These are phyloP conservation scores for Cynodonichthys magdalenae DNA, from an alignment of 2,797 vertebrate genomes.

Conservation along the genomic window DNA sequence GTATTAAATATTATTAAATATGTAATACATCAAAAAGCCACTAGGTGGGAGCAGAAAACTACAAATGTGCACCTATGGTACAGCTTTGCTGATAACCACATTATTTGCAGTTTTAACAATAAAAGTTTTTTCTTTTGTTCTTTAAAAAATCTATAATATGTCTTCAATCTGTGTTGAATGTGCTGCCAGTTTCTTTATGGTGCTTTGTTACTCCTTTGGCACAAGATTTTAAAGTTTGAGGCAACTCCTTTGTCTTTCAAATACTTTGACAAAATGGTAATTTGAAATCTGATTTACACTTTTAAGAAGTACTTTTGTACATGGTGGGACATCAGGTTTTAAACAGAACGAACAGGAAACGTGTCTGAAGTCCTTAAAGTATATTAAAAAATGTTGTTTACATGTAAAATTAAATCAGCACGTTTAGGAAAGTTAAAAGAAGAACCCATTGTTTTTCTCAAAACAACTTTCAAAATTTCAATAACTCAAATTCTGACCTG, in stretches of 20 bases:
- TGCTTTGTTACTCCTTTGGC: too few relatives aligned
- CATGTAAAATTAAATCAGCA: too few relatives aligned
- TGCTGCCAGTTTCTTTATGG: too few relatives aligned
- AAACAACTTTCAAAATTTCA: neutral
- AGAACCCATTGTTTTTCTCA: neutral
- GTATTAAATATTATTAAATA: neutral
- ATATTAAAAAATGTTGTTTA: too few relatives aligned
- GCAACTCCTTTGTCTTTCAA: too few relatives aligned
- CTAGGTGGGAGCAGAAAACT: slow-evolving; percentile 73
- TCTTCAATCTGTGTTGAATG: too few relatives aligned
- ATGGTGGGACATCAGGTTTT: too few relatives aligned
- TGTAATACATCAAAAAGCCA: slow-evolving; percentile 54
- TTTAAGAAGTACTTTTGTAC: too few relatives aligned
- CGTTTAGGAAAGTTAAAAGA: too few relatives aligned
- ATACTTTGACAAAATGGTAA: too few relatives aligned
- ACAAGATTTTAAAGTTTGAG: too few relatives aligned
- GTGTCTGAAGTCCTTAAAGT: slow-evolving; percentile 6
- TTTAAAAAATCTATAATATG: slow-evolving; percentile 6
- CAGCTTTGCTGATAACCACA: neutral
- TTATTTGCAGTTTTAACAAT: neutral
- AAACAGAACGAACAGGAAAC: neutral
- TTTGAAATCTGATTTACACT: too few relatives aligned
- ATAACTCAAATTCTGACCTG: neutral
- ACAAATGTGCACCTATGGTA: slow-evolving; percentile 29
- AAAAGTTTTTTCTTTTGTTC: slow-evolving; percentile 5